Conservation (phyloP, 2,113 vertebrate species). For the Saimiri boliviensis region DNA sequence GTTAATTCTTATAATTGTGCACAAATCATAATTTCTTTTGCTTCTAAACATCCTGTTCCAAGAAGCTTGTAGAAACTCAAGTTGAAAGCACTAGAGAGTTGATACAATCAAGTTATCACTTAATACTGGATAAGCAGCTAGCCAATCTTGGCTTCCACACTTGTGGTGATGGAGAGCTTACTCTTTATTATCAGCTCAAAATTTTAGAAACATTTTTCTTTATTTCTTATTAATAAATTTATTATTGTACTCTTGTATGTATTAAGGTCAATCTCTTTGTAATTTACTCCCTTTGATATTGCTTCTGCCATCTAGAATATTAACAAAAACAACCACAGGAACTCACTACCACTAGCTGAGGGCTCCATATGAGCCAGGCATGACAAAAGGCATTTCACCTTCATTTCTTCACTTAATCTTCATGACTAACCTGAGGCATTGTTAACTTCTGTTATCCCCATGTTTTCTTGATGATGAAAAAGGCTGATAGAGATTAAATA, state of each 20-base stretch:
- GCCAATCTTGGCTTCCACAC: not conserved
- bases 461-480: not conserved
- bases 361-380: not conserved
- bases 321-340: not conserved
- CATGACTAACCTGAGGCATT: not conserved
- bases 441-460: not conserved
- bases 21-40: not conserved
- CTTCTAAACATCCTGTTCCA: constrained; percentile 3
- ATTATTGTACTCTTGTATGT: not conserved
- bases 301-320: not conserved
- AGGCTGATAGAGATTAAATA: not conserved
- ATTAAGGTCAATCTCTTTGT: not conserved
- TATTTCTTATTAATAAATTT: not conserved
- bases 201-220: not conserved
- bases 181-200: not conserved
- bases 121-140: not conserved
- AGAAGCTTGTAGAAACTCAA: not conserved
- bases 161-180: not conserved
- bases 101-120: not conserved
- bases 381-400: not conserved
- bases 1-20: not conserved
- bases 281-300: not conserved
- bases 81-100: not conserved
- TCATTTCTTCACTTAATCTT: not conserved
- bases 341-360: not conserved